Conservation (phyloP, 2,797 vertebrate genomes). For the Myripristis murdjan region DNA sequence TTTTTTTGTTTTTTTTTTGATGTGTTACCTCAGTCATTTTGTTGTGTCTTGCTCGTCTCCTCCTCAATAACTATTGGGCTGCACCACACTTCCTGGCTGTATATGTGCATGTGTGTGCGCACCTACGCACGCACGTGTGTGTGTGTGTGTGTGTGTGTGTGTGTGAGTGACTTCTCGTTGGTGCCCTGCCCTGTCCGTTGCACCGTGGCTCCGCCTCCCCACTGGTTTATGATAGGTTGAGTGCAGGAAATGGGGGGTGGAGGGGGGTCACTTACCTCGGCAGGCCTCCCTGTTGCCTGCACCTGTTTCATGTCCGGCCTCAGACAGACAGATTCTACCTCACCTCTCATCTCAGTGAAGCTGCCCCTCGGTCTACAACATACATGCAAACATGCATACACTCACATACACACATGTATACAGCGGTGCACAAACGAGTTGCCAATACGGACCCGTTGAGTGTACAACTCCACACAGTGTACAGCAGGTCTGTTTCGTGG, state of each 20-base stretch:
- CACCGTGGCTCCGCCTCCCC: constrained; percentile 15
- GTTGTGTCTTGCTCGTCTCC: constrained; percentile 1
- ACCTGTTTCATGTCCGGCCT: constrained; percentile 49
- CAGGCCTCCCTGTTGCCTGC: constrained; percentile 4
- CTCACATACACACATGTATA: constrained; percentile 11
- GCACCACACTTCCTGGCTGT: constrained; percentile 40
- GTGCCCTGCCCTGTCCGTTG: not conserved
- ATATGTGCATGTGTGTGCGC: no score
- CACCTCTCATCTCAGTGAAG: constrained; percentile 73
- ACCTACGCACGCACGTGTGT: no score
- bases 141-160: not conserved
- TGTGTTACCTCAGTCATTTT: constrained; percentile 57
- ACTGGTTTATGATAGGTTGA: constrained; percentile 36
- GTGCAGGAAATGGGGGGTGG: constrained; percentile 19
- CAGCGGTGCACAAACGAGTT: constrained; percentile 16
- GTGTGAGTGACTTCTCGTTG: no score
- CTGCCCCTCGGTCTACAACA: constrained; percentile 51
- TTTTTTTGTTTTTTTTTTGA: constrained; percentile 38
- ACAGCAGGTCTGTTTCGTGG: constrained; percentile 17
- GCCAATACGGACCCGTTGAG: constrained; percentile 38
- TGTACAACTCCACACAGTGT: constrained; percentile 8
- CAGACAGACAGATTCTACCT: constrained; percentile 82
- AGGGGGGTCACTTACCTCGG: constrained; percentile 51
- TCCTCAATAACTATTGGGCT: constrained; percentile 18
- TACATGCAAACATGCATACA: constrained; percentile 24